A percentile compares a stretch with the other conserved stretches of the same genome.
Conservation (phyloP, 2,113 vertebrate species). For the Corythaeola cristata region DNA sequence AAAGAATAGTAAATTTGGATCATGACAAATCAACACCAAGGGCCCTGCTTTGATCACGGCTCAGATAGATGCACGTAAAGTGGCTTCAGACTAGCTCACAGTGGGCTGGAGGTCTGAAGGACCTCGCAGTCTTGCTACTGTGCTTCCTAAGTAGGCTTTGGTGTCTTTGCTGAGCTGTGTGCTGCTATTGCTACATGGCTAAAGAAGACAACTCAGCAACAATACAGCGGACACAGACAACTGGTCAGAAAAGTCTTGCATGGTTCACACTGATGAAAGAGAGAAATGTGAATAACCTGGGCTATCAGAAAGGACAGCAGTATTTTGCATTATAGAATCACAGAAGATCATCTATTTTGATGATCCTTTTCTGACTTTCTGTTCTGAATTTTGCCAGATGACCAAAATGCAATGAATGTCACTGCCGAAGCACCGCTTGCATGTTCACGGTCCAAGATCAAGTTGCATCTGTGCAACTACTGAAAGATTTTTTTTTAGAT, state of each 20-base stretch:
- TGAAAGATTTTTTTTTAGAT: neutral
- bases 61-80: rapidly evolving
- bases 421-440: rapidly evolving
- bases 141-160: neutral
- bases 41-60: neutral
- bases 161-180: neutral
- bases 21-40: neutral
- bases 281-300: neutral
- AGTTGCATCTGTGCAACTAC: neutral
- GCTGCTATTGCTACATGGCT: neutral
- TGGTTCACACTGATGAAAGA: neutral
- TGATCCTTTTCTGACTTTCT: neutral
- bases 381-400: neutral
- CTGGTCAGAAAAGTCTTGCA: neutral
- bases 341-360: neutral
- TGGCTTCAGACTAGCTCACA: neutral
- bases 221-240: neutral
- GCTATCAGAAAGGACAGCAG: neutral
- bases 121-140: neutral
- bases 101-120: neutral
- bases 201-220: neutral
- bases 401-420: neutral
- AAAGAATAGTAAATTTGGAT: neutral
- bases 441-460: neutral
- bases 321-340: neutral